These are phyloP conservation scores for Trachelipus rathkii DNA, from an alignment of 1,140 invertebrate genomes.

Conservation along the genomic window DNA sequence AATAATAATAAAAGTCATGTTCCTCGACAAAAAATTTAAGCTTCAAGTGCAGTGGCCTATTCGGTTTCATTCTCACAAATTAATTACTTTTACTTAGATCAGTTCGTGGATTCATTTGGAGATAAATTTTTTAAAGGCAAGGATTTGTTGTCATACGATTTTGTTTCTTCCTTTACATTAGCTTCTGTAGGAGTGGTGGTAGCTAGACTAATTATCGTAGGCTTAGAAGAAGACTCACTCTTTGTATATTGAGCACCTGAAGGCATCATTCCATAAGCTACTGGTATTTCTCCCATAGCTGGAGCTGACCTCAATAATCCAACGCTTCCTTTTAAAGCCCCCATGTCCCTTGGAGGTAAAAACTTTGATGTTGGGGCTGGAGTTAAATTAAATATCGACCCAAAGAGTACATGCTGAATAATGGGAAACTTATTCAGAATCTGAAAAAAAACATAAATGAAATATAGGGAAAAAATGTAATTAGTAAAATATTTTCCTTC, in stretches of 20 bases:
- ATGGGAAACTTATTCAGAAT: constrained; percentile 80
- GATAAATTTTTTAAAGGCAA: no score
- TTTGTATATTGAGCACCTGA: background rate
- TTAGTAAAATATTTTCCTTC: background rate
- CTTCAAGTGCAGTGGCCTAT: no score
- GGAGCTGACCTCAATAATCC: background rate
- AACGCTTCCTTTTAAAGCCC: background rate
- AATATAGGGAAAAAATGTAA: background rate
- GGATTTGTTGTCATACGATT: no score
- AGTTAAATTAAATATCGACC: constrained; percentile 64
- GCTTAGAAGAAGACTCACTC: no score
- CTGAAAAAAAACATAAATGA: constrained; percentile 21
- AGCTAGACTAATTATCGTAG: no score
- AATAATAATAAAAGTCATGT: no score
- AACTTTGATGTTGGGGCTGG: constrained; percentile 27
- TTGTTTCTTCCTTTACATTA: no score
- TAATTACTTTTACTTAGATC: no score
- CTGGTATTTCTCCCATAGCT: background rate
- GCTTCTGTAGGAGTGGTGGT: no score
- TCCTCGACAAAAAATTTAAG: no score
- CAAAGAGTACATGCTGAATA: constrained; percentile 95
- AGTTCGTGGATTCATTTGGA: no score
- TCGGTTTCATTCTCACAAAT: no score
- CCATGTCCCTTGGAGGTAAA: constrained; percentile 22
- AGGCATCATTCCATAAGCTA: background rate